phyloP scores from a whole-genome alignment of 2,797 vertebrate species.

The Coranthus polyacanthus region DNA sequence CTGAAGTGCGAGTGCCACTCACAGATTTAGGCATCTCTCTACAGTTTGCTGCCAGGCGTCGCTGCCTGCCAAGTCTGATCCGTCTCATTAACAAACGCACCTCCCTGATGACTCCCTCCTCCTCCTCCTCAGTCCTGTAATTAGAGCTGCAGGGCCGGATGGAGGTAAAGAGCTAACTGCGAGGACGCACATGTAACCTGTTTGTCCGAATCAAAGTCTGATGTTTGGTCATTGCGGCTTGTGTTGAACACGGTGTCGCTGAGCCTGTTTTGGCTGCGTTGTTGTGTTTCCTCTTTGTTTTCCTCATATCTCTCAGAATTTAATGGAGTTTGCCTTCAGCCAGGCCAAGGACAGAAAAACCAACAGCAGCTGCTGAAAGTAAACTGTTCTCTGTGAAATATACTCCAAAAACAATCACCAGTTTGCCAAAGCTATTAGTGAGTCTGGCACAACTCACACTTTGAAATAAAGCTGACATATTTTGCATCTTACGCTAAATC shows the following conservation, averaged over 20 bases:
- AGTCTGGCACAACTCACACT: background rate
- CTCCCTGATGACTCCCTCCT: constrained; percentile 37
- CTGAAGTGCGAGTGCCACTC: constrained; percentile 31
- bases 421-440: background rate
- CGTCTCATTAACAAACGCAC: constrained; percentile 63
- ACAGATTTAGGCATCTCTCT: constrained; percentile 26
- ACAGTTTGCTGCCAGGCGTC: constrained; percentile 49
- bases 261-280: constrained; percentile 7
- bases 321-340: constrained; percentile 24
- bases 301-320: constrained; percentile 20
- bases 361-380: constrained; percentile 26
- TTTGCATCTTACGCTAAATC: background rate
- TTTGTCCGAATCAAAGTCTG: constrained; percentile 44
- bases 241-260: background rate
- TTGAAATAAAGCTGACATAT: background rate
- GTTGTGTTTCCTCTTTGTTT: background rate
- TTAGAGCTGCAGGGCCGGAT: constrained; percentile 43
- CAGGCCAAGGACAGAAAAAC: constrained; percentile 9
- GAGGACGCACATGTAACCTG: constrained; percentile 27
- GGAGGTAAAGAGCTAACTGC: constrained; percentile 27
- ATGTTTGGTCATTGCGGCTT: constrained; percentile 24
- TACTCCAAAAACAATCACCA: background rate
- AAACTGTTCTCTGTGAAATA: constrained; percentile 6
- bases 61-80: constrained; percentile 64
- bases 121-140: constrained; percentile 26